Conservation (phyloP, 1,140 invertebrate species). For the Penaeus chinensis region DNA sequence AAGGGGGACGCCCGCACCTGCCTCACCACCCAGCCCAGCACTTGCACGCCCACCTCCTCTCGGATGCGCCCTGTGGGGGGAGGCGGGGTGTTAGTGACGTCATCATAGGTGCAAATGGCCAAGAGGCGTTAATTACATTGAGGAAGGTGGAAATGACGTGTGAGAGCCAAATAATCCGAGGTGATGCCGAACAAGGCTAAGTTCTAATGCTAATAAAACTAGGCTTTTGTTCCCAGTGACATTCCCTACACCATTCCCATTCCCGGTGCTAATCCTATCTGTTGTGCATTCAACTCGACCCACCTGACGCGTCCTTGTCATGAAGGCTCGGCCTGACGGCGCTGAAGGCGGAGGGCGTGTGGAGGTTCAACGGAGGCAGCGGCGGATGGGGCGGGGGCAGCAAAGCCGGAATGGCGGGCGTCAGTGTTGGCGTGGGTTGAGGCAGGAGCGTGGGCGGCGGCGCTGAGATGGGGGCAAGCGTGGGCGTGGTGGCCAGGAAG, state of each 20-base stretch:
- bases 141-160: too few relatives aligned
- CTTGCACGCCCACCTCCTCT: conserved; percentile 43
- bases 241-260: too few relatives aligned
- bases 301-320: not conserved
- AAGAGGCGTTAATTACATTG: too few relatives aligned
- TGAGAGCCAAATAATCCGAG: too few relatives aligned
- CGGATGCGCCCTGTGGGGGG: not conserved
- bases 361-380: not conserved
- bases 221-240: too few relatives aligned
- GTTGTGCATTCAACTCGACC: not conserved
- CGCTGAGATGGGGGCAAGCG: not conserved
- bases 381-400: not conserved
- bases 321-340: conserved; percentile 34
- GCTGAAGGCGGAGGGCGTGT: conserved; percentile 40
- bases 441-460: not conserved
- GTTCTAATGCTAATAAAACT: too few relatives aligned
- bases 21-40: conserved; percentile 36
- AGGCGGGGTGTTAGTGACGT: too few relatives aligned
- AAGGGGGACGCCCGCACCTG: conserved; percentile 28
- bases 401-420: not conserved
- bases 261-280: too few relatives aligned
- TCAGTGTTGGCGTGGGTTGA: not conserved
- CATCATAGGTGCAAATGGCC: too few relatives aligned
- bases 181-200: too few relatives aligned
- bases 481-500: not conserved